phyloP scores from a whole-genome alignment of 2,888 invertebrate species.

The Sthenelais limicola region DNA sequence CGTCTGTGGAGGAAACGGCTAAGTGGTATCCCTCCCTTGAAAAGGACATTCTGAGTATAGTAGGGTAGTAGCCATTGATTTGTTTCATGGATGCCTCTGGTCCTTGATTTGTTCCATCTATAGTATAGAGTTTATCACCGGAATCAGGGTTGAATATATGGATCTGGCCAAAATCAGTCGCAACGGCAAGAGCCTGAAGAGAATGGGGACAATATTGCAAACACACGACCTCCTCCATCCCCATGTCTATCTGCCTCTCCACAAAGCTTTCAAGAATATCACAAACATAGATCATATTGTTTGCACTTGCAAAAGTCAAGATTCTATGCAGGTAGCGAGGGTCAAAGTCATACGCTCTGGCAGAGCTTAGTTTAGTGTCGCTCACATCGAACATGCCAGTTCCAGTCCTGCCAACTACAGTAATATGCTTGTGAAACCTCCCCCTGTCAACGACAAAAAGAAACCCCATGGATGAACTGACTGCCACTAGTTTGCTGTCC shows the following conservation, averaged over 20 bases:
- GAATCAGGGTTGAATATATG: conserved; percentile 52
- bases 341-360: conserved; percentile 60
- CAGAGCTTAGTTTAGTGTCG: conserved; percentile 51
- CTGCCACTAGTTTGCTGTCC: conserved; percentile 56
- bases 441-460: conserved; percentile 53
- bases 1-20: conserved; percentile 58
- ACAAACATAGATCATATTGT: conserved; percentile 5
- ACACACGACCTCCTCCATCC: conserved; percentile 3
- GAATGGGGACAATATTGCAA: conserved; percentile 8
- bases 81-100: conserved; percentile 44
- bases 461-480: conserved; percentile 54
- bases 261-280: neutral
- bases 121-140: conserved; percentile 48
- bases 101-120: conserved; percentile 52
- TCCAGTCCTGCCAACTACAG: conserved; percentile 51
- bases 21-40: conserved; percentile 57
- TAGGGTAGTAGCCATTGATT: conserved; percentile 48
- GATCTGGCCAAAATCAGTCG: conserved; percentile 49
- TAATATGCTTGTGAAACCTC: conserved; percentile 46
- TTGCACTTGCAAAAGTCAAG: conserved; percentile 55
- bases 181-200: conserved; percentile 5
- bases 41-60: conserved; percentile 56
- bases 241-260: conserved; percentile 14
- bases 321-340: conserved; percentile 54
- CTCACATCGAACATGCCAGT: conserved; percentile 51